Base-by-base conservation (phyloP, 1,140 invertebrate species). In the Oscheius sp. region DNA sequence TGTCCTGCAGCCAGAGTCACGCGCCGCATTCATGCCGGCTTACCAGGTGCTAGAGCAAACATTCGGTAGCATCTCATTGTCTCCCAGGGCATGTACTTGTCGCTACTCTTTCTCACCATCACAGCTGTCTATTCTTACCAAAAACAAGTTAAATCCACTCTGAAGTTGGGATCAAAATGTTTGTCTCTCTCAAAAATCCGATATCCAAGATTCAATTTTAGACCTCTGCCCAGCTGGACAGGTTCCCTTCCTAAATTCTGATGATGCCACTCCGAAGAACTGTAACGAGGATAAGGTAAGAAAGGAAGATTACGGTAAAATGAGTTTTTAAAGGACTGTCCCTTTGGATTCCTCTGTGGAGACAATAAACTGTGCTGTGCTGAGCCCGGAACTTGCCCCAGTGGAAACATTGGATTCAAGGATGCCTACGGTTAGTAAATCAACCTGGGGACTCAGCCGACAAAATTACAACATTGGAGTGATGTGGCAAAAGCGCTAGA, bases 331-430 rank as follows among this genome's bases (percentile, higher is more conserved):
- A n/a, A n/a, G 10, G 79, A 77, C 29, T 79, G 78, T 49, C 79
- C 78, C 13, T 35, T 18, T 35, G 62, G 63, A 18, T 80, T 26
- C 46, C 46, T 62, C 46, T 79, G 78, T 52, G 52, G 55, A 13
- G 32, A 36, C 18, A 52, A 29, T 15, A 38, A 64, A 18, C 42
- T 82, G 3, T 79, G 78, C 34, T 79, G 78, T 67, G 78, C 79
- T 32, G 46, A 64, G 23, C 36, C 74, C 20, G 80, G 77, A 23
- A 73, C 62, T 7, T 79, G 78, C 42, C 78, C 78, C 23, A 34
- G 15, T 1, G 59, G 64, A n/a, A 70, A 81, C 26, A 34, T 65
- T 15, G 78, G 66, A 29, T 59, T 79, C 34, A 55, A 42, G 28
- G 78, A 79, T 65, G 79, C 75, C 18, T 29, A 52, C 31, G 72